These are phyloP conservation scores for Agriopis leucophaearia DNA, from an alignment of 2,888 invertebrate genomes.

Conservation along the genomic window DNA sequence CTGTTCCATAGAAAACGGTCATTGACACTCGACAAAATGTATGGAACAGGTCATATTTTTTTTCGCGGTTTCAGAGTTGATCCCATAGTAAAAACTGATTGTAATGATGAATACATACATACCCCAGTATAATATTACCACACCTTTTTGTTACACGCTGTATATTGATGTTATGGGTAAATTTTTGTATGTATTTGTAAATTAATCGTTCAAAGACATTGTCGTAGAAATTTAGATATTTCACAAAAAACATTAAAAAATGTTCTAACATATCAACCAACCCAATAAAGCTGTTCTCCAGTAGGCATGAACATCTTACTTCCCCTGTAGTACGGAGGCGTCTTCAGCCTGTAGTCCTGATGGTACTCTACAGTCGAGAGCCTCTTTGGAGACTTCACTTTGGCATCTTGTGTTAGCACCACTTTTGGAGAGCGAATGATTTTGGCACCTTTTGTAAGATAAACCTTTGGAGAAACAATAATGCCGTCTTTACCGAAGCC, in stretches of 20 bases:
- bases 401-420: slow-evolving; percentile 42
- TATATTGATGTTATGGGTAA: no score
- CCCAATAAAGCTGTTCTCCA: slow-evolving; percentile 78
- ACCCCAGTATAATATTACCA: no score
- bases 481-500: slow-evolving; percentile 8
- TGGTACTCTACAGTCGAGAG: slow-evolving; percentile 61
- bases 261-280: slow-evolving; percentile 55
- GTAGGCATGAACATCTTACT: slow-evolving; percentile 77
- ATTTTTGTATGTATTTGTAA: no score
- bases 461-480: slow-evolving; percentile 19
- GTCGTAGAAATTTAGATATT: background rate
- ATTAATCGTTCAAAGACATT: no score
- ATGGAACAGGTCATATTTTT: no score
- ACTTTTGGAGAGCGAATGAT: slow-evolving; percentile 6
- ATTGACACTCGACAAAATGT: no score
- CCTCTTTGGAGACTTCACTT: slow-evolving; percentile 47
- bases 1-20: no score
- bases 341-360: slow-evolving; percentile 60
- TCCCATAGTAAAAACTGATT: no score
- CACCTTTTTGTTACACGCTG: no score
- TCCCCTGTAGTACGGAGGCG: slow-evolving; percentile 67
- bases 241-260: slow-evolving; percentile 7
- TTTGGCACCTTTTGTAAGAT: slow-evolving; percentile 10
- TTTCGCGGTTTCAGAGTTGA: no score
- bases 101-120: no score